Evolutionary conservation across 2,797 vertebrate species (phyloP).

Genomic region (Poliocrania exsul): DNA sequence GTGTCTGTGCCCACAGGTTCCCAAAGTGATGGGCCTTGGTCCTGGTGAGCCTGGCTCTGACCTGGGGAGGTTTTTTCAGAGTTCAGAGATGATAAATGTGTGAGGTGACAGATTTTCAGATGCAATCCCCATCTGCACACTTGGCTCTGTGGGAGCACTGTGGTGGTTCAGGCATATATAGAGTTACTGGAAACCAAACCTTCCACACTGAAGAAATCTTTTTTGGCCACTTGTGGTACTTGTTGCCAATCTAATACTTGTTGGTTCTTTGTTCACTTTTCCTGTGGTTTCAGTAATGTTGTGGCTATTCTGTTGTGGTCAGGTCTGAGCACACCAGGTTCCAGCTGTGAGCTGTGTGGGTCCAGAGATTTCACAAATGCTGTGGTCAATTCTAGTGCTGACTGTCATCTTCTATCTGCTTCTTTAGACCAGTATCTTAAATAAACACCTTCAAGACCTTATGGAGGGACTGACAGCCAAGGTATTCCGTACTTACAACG

Average conservation of each 20-base stretch:
- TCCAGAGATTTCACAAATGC: not conserved
- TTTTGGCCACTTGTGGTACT: not conserved
- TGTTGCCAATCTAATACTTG: not conserved
- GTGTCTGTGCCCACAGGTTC: slow-evolving; percentile 25
- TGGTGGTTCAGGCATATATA: not conserved
- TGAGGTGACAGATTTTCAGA: slow-evolving; percentile 17
- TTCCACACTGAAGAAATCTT: not conserved
- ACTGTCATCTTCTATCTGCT: not conserved
- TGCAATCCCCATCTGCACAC: not conserved
- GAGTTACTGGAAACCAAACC: not conserved
- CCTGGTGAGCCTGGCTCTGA: not conserved
- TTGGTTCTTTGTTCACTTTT: not conserved
- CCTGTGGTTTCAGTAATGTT: slow-evolving; percentile 12
- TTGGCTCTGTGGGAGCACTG: not conserved
- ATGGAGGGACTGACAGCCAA: slow-evolving; percentile 97
- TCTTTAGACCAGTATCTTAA: slow-evolving; percentile 92
- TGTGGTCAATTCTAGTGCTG: not conserved
- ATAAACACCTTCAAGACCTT: slow-evolving; percentile 97
- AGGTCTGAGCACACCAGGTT: not conserved
- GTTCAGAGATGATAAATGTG: not conserved
- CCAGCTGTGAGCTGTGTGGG: not conserved
- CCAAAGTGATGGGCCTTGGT: not conserved
- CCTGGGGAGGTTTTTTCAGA: not conserved
- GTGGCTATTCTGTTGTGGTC: slow-evolving; percentile 19
- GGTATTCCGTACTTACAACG: slow-evolving; percentile 97